Evolutionary conservation across 2,113 vertebrate species (phyloP), one percentile per base, ranked within the genome.

Genomic region (Candoia aspera): DNA sequence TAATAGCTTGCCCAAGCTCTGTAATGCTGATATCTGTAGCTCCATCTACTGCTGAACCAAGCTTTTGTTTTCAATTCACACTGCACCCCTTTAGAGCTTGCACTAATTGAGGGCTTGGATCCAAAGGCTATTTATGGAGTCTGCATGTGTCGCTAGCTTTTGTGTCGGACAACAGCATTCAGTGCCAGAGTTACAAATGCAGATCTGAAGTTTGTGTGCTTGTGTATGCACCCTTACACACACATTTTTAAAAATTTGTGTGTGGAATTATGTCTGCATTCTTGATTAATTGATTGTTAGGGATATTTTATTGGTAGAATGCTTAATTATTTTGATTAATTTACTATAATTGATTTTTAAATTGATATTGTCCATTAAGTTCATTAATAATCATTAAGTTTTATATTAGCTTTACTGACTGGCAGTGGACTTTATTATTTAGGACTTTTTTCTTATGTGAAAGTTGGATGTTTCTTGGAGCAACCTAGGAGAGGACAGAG

Each of bases 1-100:
- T 95, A 60, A 93, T 95, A 94, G 90, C 92, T 96, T 96, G 94
- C 87, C 84, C 92, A 90, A 93, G 94, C 95, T 93, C 91, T 94
- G 93, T 93, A 88, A 92, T 94, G 88, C 85, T 92, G 92, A 92
- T 94, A 95, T 89, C 95, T 96, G 95, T 92, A 0, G 37, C 92
- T 93, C n/a, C 0, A 0, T 92, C 53, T 91, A 46, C 33, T 92
- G 93, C 90, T 94, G 94, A 94, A 95, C 60, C 17, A 95, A 93
- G 95, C 68, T 91, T 92, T 89, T 94, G 83, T 89, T 60, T 93
- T 53, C 91, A 91, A 55, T 90, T 55, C 86, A 91, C 19, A 0
- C 93, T 90, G 95, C 21, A 4, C 91, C 93, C 42, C 46, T 92
- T 73, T 83, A 10, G 60, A 95, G 91, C 93, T 62, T 93, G 55